These are phyloP conservation scores for Choristoneura fumiferana DNA, from an alignment of 1,140 invertebrate species.

Conservation along the genomic window DNA sequence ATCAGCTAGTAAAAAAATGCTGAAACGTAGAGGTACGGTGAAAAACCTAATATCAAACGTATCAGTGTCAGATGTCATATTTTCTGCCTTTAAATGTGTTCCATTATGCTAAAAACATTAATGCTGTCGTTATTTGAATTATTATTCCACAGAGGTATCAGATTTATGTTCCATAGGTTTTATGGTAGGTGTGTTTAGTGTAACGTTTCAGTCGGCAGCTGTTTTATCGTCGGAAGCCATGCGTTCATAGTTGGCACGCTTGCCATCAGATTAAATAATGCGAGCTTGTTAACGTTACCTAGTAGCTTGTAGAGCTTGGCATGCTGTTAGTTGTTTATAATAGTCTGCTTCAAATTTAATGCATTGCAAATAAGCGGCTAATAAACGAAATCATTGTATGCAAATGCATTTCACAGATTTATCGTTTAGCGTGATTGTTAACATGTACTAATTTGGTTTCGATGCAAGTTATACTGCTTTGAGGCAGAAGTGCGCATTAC, in stretches of 20 bases:
- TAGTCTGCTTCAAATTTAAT: constrained; percentile 32
- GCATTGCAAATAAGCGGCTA: not conserved
- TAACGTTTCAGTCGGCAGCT: constrained; percentile 32
- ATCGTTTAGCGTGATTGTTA: not conserved
- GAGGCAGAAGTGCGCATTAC: not conserved
- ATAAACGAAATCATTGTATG: too few relatives aligned
- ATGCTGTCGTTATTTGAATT: constrained; percentile 18
- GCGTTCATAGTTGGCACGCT: constrained; percentile 52
- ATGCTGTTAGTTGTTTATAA: constrained; percentile 26
- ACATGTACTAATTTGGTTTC: not conserved
- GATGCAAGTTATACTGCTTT: not conserved
- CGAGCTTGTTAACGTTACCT: constrained; percentile 25
- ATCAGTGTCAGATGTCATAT: constrained; percentile 23
- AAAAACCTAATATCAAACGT: constrained; percentile 21
- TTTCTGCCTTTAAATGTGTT: constrained; percentile 24
- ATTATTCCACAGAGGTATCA: constrained; percentile 24
- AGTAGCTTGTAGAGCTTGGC: constrained; percentile 30
- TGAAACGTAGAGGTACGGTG: too few relatives aligned
- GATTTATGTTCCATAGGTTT: constrained; percentile 20
- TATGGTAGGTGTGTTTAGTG: constrained; percentile 20
- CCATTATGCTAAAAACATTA: constrained; percentile 29
- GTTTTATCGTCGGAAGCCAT: constrained; percentile 51
- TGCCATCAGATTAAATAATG: constrained; percentile 47
- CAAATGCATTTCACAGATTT: too few relatives aligned
- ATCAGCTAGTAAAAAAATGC: too few relatives aligned